Conservation (phyloP, 2,888 invertebrate species). For the Acanthoscelides obtectus region DNA sequence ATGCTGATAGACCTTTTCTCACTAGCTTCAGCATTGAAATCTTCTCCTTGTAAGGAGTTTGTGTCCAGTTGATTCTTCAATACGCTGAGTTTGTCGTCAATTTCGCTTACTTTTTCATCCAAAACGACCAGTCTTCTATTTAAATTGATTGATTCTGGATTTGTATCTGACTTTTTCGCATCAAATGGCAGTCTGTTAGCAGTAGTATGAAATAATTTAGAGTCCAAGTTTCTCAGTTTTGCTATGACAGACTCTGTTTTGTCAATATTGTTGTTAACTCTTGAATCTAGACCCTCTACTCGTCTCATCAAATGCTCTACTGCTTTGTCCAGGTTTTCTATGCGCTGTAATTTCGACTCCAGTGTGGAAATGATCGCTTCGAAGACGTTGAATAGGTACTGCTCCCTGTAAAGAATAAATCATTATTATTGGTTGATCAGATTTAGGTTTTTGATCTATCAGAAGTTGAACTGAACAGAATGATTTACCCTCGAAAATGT, state of each 20-base stretch:
- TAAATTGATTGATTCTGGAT: constrained; percentile 49
- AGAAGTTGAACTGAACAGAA: no score
- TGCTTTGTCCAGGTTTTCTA: constrained; percentile 83
- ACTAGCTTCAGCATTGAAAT: constrained; percentile 81
- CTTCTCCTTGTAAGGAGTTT: constrained; percentile 72
- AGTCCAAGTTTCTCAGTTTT: constrained; percentile 69
- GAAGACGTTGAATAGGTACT: constrained; percentile 83
- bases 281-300: constrained; percentile 75
- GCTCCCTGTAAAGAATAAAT: constrained; percentile 59
- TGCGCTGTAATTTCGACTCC: constrained; percentile 81
- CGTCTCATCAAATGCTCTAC: constrained; percentile 82
- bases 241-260: constrained; percentile 81
- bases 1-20: constrained; percentile 82
- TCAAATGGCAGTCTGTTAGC: constrained; percentile 27
- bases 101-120: constrained; percentile 79
- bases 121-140: constrained; percentile 66
- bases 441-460: no score
- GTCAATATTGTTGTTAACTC: constrained; percentile 77
- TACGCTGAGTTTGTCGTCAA: constrained; percentile 72
- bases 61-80: constrained; percentile 80
- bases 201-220: constrained; percentile 64
- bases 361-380: constrained; percentile 85
- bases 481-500: no score
- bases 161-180: constrained; percentile 23
- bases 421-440: background rate